Base-by-base conservation (phyloP, 2,888 invertebrate species). In the Gymnosoma rotundatum region DNA sequence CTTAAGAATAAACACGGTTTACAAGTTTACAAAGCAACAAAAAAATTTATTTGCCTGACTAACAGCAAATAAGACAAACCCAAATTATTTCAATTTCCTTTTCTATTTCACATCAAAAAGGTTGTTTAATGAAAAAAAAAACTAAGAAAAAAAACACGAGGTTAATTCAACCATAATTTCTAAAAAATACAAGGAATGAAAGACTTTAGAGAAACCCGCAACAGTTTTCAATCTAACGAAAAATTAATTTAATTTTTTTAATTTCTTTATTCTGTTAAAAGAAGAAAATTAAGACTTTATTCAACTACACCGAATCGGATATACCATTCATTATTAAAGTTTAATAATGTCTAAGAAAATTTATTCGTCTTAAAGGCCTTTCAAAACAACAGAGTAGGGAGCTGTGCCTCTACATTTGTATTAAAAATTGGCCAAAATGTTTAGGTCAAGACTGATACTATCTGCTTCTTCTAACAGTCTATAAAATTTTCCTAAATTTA, bases 51-150 rank as follows among this genome's bases (percentile, higher is more conserved):
- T 79, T 79, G 66, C 64, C 66, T 66, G 42, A 52, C 50, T 42
- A 73, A 56, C 54, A 36, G 20, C 18, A 78, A 79, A 56, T 52
- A 60, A 32, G 73, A 66, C 79, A 79, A 79, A 73, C 79, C 79
- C 79, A 79, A 79, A 79, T 66, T 58, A 16, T 25, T 50, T 20
- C 38, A 25, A 66, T 48, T 20, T 20, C 8, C 50, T 18, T 18
- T 1, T 18, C n/a, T 7, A 48, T 5, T 48, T 14, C 1, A n/a
- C 6, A 48, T 48, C 14, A 14, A 48, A n/a, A 56, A 74, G 18
- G 32, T 52, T 38, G 32, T 20, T 58, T 21, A 5, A 48, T 16
- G 36, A 14, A 52, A 73, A 18, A 64, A 32, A 73, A 52, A 73
- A 25, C 25, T 25, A 25, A 25, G 25, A 4, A 1, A 25, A 25